Evolutionary conservation across 2,797 vertebrate genomes (phyloP), one percentile per base, ranked within the genome.

Genomic region (Hyperoplus immaculatus): DNA sequence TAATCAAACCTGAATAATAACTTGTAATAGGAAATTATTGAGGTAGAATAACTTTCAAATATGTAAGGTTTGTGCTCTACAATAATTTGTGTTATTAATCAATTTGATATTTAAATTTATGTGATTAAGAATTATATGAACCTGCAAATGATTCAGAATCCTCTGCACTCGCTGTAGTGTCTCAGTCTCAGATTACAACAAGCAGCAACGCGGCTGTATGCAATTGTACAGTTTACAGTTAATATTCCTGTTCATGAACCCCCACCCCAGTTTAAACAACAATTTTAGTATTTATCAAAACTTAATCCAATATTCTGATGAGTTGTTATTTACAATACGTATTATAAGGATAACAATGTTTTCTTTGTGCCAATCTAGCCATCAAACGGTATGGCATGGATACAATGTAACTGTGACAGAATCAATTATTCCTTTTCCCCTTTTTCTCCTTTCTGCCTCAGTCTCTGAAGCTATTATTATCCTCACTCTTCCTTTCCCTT

Each of bases 381-480:
- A 69, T 76, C 43, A 71, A 51, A 13, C 13, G 16, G 53, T 50
- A 21, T 71, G 61, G 74, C 57, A 64, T 59, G 75, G 57, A 75
- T 6, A 54, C 59, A 75, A 57, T 62, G 10, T 8, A 72, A 68
- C 42, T 43, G 9, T 59, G 56, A 78, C 70, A 75, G 57, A 46
- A 13, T 60, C 47, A 60, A 59, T 72, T 77, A 71, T 72, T 76
- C 36, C 10, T 53, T 56, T 63, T 59, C 58, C 18, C 41, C 7
- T 49, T 75, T 67, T n/a, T 21, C 7, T 57, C 9, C 15, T 18
- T 42, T 49, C 16, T 56, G 36, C 51, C 50, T 56, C 69, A 16
- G n/a, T 53, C 61, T 74, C 60, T 73, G 64, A 79, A 45, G 16
- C 54, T 69, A 14, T 50, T 15, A 41, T 73, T 58, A 51, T 41